Percentiles rank a stretch among this genome's conserved stretches.
Evolutionary conservation across 2,797 vertebrate species (phyloP).

Genomic region (Pipistrellus nathusii): DNA sequence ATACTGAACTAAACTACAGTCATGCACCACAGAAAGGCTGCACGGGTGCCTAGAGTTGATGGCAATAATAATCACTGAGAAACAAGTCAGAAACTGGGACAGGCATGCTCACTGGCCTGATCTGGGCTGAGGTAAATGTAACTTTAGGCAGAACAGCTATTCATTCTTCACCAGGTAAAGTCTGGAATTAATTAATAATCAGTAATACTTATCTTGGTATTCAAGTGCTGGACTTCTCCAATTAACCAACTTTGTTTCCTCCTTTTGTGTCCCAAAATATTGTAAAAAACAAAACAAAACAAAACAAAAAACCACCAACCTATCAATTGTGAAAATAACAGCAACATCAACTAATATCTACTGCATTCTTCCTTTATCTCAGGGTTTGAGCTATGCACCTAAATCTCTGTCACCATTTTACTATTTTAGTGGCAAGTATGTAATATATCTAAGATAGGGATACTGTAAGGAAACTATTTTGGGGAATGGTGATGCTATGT

Average conservation of each 20-base stretch:
- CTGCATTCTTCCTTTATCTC: not conserved
- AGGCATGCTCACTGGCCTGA: not conserved
- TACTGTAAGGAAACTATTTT: not conserved
- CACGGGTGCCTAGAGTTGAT: not conserved
- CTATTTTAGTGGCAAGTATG: not conserved
- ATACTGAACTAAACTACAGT: not conserved
- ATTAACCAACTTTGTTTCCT: not conserved
- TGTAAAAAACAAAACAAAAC: not conserved
- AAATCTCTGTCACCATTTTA: not conserved
- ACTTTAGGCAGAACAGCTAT: not conserved
- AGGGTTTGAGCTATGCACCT: not conserved
- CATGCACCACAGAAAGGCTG: not conserved
- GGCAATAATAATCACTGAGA: not conserved
- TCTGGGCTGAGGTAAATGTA: not conserved
- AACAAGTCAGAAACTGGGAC: not conserved
- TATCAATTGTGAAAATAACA: constrained; percentile 2
- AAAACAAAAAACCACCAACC: not conserved
- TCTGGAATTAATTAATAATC: not conserved
- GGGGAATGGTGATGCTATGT: not conserved
- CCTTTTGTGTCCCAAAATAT: not conserved
- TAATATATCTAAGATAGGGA: not conserved
- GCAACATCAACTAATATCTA: not conserved
- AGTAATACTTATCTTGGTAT: not conserved
- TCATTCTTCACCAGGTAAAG: constrained; percentile 9
- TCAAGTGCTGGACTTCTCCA: not conserved